Evolutionary conservation across 2,888 invertebrate species (phyloP).

Genomic region (Diaprepes abbreviatus): DNA sequence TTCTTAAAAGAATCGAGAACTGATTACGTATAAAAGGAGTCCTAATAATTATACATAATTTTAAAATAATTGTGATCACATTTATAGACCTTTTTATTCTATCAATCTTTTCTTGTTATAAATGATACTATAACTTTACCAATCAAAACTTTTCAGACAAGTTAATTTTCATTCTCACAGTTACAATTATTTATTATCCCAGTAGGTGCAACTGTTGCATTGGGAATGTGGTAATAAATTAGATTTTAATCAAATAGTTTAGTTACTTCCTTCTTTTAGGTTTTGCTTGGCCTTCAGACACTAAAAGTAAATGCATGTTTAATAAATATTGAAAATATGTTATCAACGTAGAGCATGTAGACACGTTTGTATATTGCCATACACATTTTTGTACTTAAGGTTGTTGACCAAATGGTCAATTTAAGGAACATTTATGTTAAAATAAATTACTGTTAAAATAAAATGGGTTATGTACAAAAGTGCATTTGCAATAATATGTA

Average conservation of each 20-base stretch:
- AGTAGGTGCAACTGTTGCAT: background rate
- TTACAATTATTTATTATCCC: background rate
- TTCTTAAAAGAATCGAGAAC: no score
- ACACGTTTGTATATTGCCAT: background rate
- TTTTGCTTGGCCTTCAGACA: constrained; percentile 1
- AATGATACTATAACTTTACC: background rate
- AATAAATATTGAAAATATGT: background rate
- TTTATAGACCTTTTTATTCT: background rate
- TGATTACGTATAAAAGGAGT: no score
- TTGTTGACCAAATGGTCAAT: no score
- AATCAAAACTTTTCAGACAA: background rate
- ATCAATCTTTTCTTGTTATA: background rate
- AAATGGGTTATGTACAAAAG: no score
- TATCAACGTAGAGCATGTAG: constrained; percentile 4
- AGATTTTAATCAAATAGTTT: constrained; percentile 15
- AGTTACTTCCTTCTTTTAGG: constrained; percentile 10
- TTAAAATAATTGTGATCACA: background rate
- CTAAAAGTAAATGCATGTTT: constrained; percentile 8
- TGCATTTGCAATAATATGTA: no score
- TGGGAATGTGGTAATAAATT: constrained; percentile 1
- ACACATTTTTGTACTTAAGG: background rate
- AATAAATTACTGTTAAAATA: no score
- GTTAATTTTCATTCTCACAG: background rate
- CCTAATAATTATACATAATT: no score
- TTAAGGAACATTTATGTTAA: no score